Conservation (phyloP, 2,888 invertebrate species). For the Spodoptera exigua region DNA sequence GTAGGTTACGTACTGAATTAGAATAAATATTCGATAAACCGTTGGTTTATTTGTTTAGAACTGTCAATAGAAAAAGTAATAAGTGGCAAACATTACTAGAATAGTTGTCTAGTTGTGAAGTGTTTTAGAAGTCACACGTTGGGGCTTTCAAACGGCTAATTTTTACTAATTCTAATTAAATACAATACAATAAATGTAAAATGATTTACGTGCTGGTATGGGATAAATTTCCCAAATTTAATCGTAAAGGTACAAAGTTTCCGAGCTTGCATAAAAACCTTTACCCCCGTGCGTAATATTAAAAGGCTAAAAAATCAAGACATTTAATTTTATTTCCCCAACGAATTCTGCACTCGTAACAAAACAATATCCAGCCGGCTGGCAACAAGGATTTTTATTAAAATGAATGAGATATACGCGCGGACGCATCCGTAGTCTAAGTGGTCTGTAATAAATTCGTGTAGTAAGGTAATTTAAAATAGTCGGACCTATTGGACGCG, state of each 20-base stretch:
- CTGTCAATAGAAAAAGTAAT: slow-evolving; percentile 3
- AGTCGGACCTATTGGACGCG: no score
- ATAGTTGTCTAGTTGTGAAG: no score
- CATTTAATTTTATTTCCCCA: slow-evolving; percentile 62
- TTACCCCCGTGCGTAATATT: slow-evolving; percentile 23
- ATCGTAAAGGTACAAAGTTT: no score
- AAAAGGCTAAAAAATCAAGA: slow-evolving; percentile 28
- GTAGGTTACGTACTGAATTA: slow-evolving; percentile 33
- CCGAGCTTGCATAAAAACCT: slow-evolving; percentile 14
- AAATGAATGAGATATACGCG: slow-evolving; percentile 37
- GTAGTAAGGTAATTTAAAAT: slow-evolving; percentile 1
- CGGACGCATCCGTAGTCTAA: slow-evolving; percentile 4
- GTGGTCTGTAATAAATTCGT: not conserved
- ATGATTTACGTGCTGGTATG: no score
- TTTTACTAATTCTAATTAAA: no score
- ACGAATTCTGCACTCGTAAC: slow-evolving; percentile 34
- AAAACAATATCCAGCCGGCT: slow-evolving; percentile 36
- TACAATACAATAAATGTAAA: no score
- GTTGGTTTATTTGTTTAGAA: slow-evolving; percentile 3
- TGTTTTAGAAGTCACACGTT: no score
- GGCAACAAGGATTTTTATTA: slow-evolving; percentile 33
- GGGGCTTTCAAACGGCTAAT: no score
- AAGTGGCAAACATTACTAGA: not conserved
- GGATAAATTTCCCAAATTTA: no score
- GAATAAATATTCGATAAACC: slow-evolving; percentile 19